Percentiles rank a stretch among this genome's conserved stretches.
phyloP scores from a whole-genome alignment of 64 coral and sea anemone species.

The Stichodactyla mertensii region DNA sequence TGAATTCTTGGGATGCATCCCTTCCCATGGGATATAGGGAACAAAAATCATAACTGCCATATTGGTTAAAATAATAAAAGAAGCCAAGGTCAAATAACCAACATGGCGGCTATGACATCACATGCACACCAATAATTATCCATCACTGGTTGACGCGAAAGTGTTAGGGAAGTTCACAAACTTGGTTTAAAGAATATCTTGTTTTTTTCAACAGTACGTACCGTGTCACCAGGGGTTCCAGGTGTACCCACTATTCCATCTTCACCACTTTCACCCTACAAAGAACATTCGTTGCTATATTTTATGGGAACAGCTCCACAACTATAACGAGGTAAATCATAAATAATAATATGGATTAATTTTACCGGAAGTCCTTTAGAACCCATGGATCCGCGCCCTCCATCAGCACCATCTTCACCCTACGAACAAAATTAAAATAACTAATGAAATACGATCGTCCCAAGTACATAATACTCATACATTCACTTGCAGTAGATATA shows the following conservation, averaged over 20 bases:
- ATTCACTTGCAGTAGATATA: no score
- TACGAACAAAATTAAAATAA: neutral
- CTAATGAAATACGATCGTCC: no score
- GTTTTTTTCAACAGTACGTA: neutral
- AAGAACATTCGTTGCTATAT: neutral
- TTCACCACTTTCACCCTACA: slow-evolving; percentile 25
- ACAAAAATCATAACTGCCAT: neutral
- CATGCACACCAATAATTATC: no score
- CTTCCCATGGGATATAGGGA: no score
- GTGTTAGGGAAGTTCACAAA: neutral
- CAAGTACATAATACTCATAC: no score
- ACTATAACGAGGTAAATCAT: neutral
- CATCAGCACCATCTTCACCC: slow-evolving; percentile 34
- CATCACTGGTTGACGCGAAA: neutral
- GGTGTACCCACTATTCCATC: neutral
- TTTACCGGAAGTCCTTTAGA: slow-evolving; percentile 15
- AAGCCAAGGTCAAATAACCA: no score
- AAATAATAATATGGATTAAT: neutral
- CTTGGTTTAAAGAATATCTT: neutral
- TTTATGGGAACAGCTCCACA: neutral
- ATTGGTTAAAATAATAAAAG: no score
- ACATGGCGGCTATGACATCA: no score
- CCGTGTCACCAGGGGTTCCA: neutral
- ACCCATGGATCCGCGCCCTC: slow-evolving; percentile 21
- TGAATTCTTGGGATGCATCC: no score